Conservation (phyloP, 2,797 vertebrate genomes). For the Tiaroga cobitis region DNA sequence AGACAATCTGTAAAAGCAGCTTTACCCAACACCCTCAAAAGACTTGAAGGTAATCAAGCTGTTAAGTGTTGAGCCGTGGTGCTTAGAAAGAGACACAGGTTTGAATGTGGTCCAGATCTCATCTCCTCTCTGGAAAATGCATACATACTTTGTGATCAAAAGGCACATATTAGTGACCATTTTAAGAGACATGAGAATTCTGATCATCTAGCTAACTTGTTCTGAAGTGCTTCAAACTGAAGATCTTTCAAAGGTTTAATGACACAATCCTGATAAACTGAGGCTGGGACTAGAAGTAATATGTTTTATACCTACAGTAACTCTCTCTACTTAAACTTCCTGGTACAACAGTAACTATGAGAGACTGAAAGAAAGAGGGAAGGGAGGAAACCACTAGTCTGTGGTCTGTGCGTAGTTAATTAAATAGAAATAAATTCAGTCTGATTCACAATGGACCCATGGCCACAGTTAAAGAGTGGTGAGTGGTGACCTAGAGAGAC, state of each 20-base stretch:
- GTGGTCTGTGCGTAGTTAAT: conserved; percentile 39
- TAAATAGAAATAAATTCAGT: conserved; percentile 48
- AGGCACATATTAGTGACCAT: neutral
- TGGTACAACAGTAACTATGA: conserved; percentile 2
- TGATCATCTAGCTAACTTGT: neutral
- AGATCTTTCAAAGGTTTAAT: neutral
- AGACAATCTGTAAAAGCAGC: conserved; percentile 10
- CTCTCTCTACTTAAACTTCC: neutral
- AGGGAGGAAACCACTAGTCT: conserved; percentile 16
- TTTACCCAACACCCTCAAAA: conserved; percentile 20
- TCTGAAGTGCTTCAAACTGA: neutral
- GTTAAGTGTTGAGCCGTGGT: neutral
- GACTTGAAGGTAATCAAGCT: neutral
- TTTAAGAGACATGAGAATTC: neutral
- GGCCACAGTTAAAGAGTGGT: conserved; percentile 1
- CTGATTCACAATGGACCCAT: conserved; percentile 40
- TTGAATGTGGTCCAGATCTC: neutral
- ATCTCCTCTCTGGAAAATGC: neutral
- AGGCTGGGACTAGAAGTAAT: neutral
- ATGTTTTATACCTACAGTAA: neutral
- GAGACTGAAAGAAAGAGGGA: neutral
- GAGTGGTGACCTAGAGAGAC: conserved; percentile 13
- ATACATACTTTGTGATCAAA: neutral
- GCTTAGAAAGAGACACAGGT: too few relatives aligned
- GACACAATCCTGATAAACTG: neutral